Base-by-base conservation (phyloP, 2,888 invertebrate species). In the Abrostola tripartita region DNA sequence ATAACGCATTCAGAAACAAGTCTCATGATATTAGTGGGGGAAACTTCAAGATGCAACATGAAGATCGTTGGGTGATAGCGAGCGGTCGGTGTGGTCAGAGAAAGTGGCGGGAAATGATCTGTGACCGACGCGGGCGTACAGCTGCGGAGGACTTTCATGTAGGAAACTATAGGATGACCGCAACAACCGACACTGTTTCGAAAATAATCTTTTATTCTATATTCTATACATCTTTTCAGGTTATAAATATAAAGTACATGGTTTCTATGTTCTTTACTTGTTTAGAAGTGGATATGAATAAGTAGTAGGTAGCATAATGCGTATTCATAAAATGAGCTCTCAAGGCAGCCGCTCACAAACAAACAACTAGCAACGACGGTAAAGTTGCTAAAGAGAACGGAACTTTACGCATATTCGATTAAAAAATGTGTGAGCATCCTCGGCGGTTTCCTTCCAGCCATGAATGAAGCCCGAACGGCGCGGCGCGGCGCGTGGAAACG, bases 101-200 rank as follows among this genome's bases (percentile, higher is more conserved):
- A 85, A 85, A 85, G 85, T 78, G 74, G 65, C 66, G 58, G 72
- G 80, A 85, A 85, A 79, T 77, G 81, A 81, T 83, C 79, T 68
- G 82, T 81, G 74, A 82, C 81, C 75, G 76, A 61, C 67, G 74
- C 69, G 68, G 69, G 64, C 74, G 68, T 71, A 67, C 65, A 61
- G 63, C 74, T 70, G 69, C 61, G 11, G 63, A 68, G 68, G 78
- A 72, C 79, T 76, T 80, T 78, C 80, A 67, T 77, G 76, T 70
- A 78, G 81, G 79, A 78, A 82, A 67, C 58, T 62, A 56, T 74
- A 57, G 75, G 65, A 61, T 65, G 71, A 70, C 75, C 71, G 75
- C 71, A 55, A 12, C 37, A 40, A 52, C 57, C 52, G 60, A 41
- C 65, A 47, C 44, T 12, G n/a, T 42, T 8, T 9, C 14, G 37